Base-by-base conservation (phyloP, 1,140 invertebrate species). In the Hyles euphorbiae region DNA sequence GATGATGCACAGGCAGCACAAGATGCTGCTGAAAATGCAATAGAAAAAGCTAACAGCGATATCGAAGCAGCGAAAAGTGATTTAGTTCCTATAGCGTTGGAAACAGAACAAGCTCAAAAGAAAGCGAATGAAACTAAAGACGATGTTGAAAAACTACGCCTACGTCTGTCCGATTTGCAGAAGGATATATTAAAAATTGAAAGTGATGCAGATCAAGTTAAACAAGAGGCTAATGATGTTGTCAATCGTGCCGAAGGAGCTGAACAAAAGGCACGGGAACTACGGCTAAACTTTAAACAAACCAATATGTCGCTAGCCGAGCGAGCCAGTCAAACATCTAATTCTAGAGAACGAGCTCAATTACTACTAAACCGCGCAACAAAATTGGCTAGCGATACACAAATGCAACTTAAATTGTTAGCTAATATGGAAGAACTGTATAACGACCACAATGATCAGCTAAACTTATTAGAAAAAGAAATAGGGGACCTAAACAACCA, bases 111-210 rank as follows among this genome's bases (percentile, higher is more conserved):
- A 60, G 96, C 96, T 1, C 92, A 94, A 70, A 90, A 91, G 43
- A 94, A 94, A 65, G 93, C 95, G 0, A 93, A 93, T 58, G 91
- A 93, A 56, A 96, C 95, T 1, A 91, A 93, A 36, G 86, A 90
- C 34, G 92, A 93, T 46, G 94, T 97, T 1, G 91, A 93, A 46
- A 73, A 84, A 1, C 78, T 98, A 53, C 92, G 94, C 45, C 85
- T 87, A 0, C 90, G 93, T 53, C 83, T 97, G 10, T 92, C 93
- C 61, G 91, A 92, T 44, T 88, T 98, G 7, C 93, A 96, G 70
- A 94, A 93, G 53, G 93, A 94, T 71, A 94, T 94, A 52, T 89
- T 94, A 3, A 93, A 93, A 75, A 97, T 97, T 78, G 92, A 95
- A 66, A 83, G 89, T 46, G 91, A 90, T 65, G 91, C 90, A 34